Percentiles rank a stretch among this genome's conserved stretches.
These are phyloP conservation scores for Sarcophaga variegata DNA, from an alignment of 2,888 invertebrate genomes.

Conservation along the genomic window DNA sequence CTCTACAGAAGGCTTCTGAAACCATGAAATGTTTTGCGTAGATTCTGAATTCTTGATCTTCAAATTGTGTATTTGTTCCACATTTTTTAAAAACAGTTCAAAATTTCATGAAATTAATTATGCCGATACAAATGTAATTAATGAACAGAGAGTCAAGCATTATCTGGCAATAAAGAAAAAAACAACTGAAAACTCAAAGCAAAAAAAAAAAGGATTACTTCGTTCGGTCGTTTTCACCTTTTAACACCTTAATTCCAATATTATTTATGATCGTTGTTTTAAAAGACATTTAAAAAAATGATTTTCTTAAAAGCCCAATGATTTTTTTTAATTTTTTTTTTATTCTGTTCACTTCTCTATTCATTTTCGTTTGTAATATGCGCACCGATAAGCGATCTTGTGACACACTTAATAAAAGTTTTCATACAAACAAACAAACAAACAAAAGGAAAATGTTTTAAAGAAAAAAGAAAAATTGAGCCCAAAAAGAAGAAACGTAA, in stretches of 20 bases:
- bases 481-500: slow-evolving; percentile 39
- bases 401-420: slow-evolving; percentile 66
- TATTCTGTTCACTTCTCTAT: slow-evolving; percentile 71
- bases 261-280: slow-evolving; percentile 35
- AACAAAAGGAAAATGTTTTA: background rate
- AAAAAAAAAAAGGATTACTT: too few species aligned
- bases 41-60: too few species aligned
- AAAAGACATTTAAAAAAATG: slow-evolving; percentile 37
- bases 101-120: too few species aligned
- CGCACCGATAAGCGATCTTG: slow-evolving; percentile 67
- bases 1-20: too few species aligned
- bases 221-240: slow-evolving; percentile 15
- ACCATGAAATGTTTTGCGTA: too few species aligned
- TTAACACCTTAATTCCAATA: slow-evolving; percentile 42
- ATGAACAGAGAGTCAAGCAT: too few species aligned
- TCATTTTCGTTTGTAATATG: slow-evolving; percentile 70
- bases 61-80: background rate
- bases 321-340: slow-evolving; percentile 68
- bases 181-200: too few species aligned
- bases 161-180: too few species aligned
- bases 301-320: slow-evolving; percentile 48
- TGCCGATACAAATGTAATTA: too few species aligned
- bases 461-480: background rate
- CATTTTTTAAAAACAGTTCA: background rate
- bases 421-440: slow-evolving; percentile 45